phyloP scores from a whole-genome alignment of 2,797 vertebrate species.

The Neosilurus hyrtlii region DNA sequence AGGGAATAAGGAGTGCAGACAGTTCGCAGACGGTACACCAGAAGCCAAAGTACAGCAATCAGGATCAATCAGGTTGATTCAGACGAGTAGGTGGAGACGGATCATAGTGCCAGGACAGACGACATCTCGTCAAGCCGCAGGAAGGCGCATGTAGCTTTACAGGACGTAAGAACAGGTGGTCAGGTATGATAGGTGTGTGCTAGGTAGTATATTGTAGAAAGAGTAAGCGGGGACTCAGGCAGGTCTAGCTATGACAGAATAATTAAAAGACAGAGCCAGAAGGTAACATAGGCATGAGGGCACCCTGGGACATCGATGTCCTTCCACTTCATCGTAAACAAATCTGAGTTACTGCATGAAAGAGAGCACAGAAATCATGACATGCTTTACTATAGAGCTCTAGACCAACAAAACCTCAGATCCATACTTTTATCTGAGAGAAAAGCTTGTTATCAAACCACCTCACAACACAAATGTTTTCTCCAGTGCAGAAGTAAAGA shows the following conservation, averaged over 20 bases:
- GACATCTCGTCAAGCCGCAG: neutral
- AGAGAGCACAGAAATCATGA: neutral
- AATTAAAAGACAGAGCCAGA: conserved; percentile 15
- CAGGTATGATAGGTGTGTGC: neutral
- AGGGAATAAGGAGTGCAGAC: neutral
- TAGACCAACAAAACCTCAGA: neutral
- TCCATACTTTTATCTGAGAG: neutral
- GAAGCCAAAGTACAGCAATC: neutral
- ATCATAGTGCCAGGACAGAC: neutral
- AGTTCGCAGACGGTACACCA: neutral
- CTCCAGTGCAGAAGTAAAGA: neutral
- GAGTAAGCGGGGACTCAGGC: neutral
- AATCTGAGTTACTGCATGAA: neutral
- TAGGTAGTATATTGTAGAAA: neutral
- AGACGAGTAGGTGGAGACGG: neutral
- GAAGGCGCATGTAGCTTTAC: conserved; percentile 1
- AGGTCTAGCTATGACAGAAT: neutral
- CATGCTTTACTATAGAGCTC: no score
- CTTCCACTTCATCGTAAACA: neutral
- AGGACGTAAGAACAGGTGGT: conserved; percentile 18
- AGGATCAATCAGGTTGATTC: neutral
- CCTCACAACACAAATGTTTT: neutral
- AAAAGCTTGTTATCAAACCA: neutral
- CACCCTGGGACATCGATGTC: conserved; percentile 6
- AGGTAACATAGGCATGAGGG: conserved; percentile 25